These are phyloP conservation scores for Prunella strophiata DNA, from an alignment of 2,797 vertebrate species.

Conservation along the genomic window DNA sequence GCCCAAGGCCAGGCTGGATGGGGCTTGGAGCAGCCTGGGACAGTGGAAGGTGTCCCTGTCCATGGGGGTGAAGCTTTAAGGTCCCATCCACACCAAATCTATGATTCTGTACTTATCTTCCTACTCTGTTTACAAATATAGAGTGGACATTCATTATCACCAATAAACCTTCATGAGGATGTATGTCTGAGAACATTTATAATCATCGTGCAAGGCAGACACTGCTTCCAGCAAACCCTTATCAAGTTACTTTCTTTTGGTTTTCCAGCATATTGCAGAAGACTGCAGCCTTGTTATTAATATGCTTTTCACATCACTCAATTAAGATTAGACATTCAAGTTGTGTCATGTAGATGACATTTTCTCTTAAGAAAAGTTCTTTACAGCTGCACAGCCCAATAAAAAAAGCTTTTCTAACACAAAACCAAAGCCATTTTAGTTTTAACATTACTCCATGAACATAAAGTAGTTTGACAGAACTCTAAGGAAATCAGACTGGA, in stretches of 20 bases:
- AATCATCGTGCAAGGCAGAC: neutral
- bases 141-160: neutral
- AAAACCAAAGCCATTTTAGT: neutral
- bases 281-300: neutral
- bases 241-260: neutral
- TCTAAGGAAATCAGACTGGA: neutral
- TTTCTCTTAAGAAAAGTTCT: conserved; percentile 14
- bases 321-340: conserved; percentile 24
- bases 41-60: fast-evolving
- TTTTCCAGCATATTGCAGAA: neutral
- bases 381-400: neutral
- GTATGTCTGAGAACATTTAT: neutral
- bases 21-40: neutral
- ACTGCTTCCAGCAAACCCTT: neutral
- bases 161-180: neutral
- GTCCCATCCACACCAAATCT: neutral
- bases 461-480: neutral
- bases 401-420: neutral
- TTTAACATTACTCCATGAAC: neutral
- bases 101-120: neutral
- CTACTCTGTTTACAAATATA: neutral
- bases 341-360: conserved; percentile 1
- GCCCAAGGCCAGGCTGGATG: fast-evolving
- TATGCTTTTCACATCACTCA: conserved; percentile 18
- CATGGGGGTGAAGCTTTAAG: neutral